A percentile compares a stretch with the other conserved stretches of the same genome.
phyloP scores from a whole-genome alignment of 2,113 vertebrate species.

The Phrynosoma blainvillii region DNA sequence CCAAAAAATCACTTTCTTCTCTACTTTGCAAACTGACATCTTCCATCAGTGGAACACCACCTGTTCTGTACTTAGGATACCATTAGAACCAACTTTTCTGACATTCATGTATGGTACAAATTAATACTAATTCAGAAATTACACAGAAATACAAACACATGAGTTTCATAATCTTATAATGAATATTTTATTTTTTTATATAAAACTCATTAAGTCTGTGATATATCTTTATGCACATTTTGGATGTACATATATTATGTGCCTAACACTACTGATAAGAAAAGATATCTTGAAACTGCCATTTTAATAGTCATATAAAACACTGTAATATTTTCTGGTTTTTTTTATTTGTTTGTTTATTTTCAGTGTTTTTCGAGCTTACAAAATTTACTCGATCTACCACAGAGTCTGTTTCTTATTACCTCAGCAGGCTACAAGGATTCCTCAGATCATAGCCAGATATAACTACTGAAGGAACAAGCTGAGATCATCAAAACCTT shows the following conservation, averaged over 20 bases:
- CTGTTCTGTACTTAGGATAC: background rate
- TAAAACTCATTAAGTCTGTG: background rate
- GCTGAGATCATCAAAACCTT: constrained; percentile 66
- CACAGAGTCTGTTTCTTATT: constrained; percentile 53
- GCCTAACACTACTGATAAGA: constrained; percentile 49
- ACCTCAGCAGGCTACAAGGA: constrained; percentile 47
- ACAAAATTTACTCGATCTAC: constrained; percentile 52
- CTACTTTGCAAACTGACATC: background rate
- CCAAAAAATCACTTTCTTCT: background rate
- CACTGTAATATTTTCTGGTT: background rate
- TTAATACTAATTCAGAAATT: constrained; percentile 56
- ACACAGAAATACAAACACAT: constrained; percentile 47
- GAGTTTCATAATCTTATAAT: constrained; percentile 28
- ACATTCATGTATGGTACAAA: background rate
- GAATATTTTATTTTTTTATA: background rate
- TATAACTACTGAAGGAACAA: constrained; percentile 58
- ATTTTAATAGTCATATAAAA: constrained; percentile 53
- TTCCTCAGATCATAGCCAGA: constrained; percentile 62
- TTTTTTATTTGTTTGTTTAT: background rate
- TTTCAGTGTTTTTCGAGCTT: constrained; percentile 50
- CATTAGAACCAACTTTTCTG: background rate
- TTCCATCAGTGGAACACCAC: constrained; percentile 1
- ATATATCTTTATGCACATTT: background rate
- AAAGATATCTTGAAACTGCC: constrained; percentile 54
- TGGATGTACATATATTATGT: background rate